phyloP scores from a whole-genome alignment of 2,888 invertebrate genomes.

The Quadroppia sp. region DNA sequence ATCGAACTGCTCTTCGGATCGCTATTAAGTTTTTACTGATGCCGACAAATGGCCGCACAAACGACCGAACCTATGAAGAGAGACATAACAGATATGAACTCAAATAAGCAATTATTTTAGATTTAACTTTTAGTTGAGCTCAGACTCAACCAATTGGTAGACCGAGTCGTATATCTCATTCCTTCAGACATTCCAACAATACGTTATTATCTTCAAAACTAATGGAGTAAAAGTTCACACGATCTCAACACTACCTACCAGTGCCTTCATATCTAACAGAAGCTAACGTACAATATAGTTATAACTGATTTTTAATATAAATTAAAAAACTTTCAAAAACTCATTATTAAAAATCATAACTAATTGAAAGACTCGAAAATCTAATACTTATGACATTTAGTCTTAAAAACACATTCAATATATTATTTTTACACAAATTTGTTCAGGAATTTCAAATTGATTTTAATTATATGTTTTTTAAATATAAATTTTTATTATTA shows the following conservation, averaged over 20 bases:
- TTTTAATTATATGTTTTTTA: no score
- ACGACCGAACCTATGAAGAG: background rate
- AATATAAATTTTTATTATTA: no score
- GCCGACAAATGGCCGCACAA: background rate
- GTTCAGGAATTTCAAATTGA: no score
- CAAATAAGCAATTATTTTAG: background rate
- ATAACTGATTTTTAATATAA: background rate
- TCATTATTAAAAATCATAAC: background rate
- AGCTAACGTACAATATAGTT: background rate
- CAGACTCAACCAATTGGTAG: constrained; percentile 1
- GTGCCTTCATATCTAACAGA: background rate
- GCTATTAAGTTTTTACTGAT: constrained; percentile 5
- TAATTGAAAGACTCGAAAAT: background rate
- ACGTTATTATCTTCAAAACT: constrained; percentile 9
- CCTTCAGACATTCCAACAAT: background rate
- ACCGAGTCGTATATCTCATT: constrained; percentile 21
- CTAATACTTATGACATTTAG: no score
- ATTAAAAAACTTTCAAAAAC: background rate
- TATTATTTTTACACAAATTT: no score
- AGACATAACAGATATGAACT: background rate
- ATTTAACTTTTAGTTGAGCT: no score
- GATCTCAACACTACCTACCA: background rate
- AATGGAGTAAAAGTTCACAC: constrained; percentile 25
- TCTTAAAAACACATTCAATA: no score
- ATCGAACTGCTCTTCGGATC: background rate